Conservation (phyloP, 2,113 vertebrate genomes). For the Stegostoma tigrinum region DNA sequence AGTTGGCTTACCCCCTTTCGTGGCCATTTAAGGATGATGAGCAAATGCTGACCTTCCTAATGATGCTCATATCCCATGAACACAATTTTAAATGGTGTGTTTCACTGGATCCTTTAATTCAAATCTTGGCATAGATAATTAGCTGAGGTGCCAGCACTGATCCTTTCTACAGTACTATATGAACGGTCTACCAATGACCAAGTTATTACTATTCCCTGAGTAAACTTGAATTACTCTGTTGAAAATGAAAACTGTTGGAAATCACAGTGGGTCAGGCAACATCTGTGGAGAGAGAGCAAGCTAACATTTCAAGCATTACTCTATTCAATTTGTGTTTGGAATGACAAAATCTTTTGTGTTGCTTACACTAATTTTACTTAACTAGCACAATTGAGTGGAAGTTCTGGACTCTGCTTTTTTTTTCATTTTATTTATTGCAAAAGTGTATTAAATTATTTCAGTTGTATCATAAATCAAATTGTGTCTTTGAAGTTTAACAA, state of each 20-base stretch:
- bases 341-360: not conserved
- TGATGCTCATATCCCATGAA: not conserved
- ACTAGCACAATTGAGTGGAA: not conserved
- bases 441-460: not conserved
- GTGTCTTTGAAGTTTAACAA: not conserved
- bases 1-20: too few species aligned
- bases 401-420: not conserved
- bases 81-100: not conserved
- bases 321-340: not conserved
- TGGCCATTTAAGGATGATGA: too few species aligned
- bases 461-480: not conserved
- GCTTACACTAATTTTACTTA: not conserved
- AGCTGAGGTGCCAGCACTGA: too few species aligned
- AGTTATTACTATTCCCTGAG: not conserved
- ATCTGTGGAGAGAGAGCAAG: too few species aligned
- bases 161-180: not conserved
- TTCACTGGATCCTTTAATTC: not conserved
- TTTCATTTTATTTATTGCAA: not conserved
- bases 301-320: too few species aligned
- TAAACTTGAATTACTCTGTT: not conserved
- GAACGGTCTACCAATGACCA: not conserved
- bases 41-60: not conserved
- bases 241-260: too few species aligned
- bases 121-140: not conserved
- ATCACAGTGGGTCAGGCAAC: too few species aligned